These are phyloP conservation scores for Tringa solitaria DNA, from an alignment of 2,113 vertebrate species.

Conservation along the genomic window DNA sequence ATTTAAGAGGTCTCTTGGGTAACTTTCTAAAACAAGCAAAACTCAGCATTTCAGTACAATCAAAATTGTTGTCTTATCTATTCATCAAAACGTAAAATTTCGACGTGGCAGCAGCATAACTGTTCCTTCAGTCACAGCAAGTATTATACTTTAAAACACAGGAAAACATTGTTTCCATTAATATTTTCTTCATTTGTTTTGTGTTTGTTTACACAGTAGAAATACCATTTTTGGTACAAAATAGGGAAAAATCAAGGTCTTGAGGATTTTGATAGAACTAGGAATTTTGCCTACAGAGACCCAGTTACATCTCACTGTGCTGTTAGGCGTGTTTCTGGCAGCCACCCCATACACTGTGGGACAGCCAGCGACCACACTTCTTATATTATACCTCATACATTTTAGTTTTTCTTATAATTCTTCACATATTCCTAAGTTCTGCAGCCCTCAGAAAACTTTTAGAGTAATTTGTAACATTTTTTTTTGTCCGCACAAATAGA, in stretches of 20 bases:
- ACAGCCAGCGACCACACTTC: background rate
- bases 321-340: background rate
- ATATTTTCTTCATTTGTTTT: background rate
- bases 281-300: background rate
- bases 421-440: background rate
- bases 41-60: background rate
- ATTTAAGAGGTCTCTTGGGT: background rate
- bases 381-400: background rate
- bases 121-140: background rate
- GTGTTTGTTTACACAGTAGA: background rate
- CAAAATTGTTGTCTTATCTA: background rate
- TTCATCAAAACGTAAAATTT: background rate
- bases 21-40: background rate
- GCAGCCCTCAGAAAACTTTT: background rate
- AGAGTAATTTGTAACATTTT: background rate
- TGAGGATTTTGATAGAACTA: background rate
- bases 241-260: background rate
- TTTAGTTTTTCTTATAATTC: background rate
- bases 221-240: background rate
- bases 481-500: background rate
- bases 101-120: background rate
- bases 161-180: background rate
- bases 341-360: no score
- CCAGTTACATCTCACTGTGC: background rate
- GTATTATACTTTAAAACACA: background rate